Base-by-base conservation (phyloP, 2,888 invertebrate genomes). In the Sesia apiformis region DNA sequence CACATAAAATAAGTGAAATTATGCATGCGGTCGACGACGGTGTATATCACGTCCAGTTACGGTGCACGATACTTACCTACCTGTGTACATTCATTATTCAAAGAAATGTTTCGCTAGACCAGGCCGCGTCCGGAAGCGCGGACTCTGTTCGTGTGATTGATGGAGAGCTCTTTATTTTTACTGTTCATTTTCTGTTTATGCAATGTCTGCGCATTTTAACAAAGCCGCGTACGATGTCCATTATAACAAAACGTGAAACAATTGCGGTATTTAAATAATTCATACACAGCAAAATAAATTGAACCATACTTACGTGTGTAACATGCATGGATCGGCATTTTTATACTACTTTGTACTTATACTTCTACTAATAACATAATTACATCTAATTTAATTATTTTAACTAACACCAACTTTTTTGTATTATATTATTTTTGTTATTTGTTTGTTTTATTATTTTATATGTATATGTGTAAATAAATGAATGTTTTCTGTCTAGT, bases 31-130 rank as follows among this genome's bases (percentile, higher is more conserved):
- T 74, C 87, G 84, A 81, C 85, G 87, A 89, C 85, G 88, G 82
- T 82, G 87, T 89, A 89, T 89, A 89, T 89, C 88, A 89, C 88
- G 88, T 88, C 89, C 86, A 89, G 87, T 89, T 88, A 88, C 84
- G 81, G 82, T 81, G 80, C 79, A 84, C 87, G 84, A 84, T 87
- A 87, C 82, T 78, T 53, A 49, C 49, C 81, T 56, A 49, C 49
- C 70, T 72, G 74, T 70, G 69, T 71, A 84, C 84, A 88, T 89
- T 88, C 83, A 89, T 89, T 89, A 89, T 89, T 88, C 89, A 89
- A 89, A 89, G 87, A 87, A 88, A 88, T 86, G 87, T 87, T 87
- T 84, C 86, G 88, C 86, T 78, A 82, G 78, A 75, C 83, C 81
- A 79, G 74, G 73, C 81, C 77, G 76, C 78, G 76, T 76, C 82